These are phyloP conservation scores for Cantharis rustica DNA, from an alignment of 2,888 invertebrate genomes.

Conservation along the genomic window DNA sequence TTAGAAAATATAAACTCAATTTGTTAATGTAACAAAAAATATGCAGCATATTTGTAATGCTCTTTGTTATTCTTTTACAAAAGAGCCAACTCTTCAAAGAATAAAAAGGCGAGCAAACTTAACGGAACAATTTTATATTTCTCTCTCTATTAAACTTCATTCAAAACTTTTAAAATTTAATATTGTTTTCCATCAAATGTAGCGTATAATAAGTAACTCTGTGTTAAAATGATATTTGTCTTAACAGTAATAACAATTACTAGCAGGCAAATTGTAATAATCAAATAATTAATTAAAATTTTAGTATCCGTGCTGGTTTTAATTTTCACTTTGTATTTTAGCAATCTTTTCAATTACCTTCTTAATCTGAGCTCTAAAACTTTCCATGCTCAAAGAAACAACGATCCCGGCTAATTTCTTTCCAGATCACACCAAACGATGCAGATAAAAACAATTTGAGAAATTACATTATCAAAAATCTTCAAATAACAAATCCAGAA, in stretches of 20 bases:
- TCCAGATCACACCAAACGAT: slow-evolving; percentile 35
- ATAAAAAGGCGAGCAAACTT: slow-evolving; percentile 20
- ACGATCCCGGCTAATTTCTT: slow-evolving; percentile 35
- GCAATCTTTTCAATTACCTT: slow-evolving; percentile 29
- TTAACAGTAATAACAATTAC: slow-evolving; percentile 22
- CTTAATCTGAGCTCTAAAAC: slow-evolving; percentile 29
- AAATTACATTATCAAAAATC: slow-evolving; percentile 27
- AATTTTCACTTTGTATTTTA: slow-evolving; percentile 27
- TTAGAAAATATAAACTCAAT: slow-evolving; percentile 10
- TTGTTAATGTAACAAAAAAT: slow-evolving; percentile 1
- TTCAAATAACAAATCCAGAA: slow-evolving; percentile 15
- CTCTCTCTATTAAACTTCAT: slow-evolving; percentile 22
- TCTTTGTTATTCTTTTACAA: slow-evolving; percentile 22
- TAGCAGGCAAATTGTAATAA: slow-evolving; percentile 23
- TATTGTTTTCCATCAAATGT: slow-evolving; percentile 14
- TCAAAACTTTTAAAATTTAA: slow-evolving; percentile 13
- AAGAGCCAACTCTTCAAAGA: slow-evolving; percentile 9
- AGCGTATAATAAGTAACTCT: slow-evolving; percentile 13
- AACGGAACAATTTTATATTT: slow-evolving; percentile 20
- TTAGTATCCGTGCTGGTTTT: slow-evolving; percentile 20
- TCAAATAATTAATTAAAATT: slow-evolving; percentile 24
- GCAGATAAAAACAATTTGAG: slow-evolving; percentile 37
- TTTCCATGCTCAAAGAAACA: slow-evolving; percentile 31
- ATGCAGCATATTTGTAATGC: slow-evolving; percentile 11
- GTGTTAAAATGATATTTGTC: slow-evolving; percentile 1